A percentile compares a stretch with the other conserved stretches of the same genome.
phyloP scores from a whole-genome alignment of 2,113 vertebrate genomes.

The Pavo muticus region DNA sequence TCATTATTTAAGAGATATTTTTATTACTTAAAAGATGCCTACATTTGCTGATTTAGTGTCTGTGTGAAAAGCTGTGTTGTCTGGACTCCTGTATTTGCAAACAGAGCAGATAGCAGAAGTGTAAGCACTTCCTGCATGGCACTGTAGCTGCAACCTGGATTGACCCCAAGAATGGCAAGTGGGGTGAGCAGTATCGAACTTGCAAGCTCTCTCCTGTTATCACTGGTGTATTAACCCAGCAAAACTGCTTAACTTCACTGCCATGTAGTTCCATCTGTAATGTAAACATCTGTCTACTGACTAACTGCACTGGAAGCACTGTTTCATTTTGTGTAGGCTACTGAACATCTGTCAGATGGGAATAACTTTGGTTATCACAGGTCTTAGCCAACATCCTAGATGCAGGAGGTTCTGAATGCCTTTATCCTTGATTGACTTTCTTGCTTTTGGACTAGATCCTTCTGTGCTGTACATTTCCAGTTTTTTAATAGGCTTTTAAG shows the following conservation, averaged over 20 bases:
- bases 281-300: slow-evolving; percentile 27
- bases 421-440: background rate
- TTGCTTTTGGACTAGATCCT: background rate
- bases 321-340: slow-evolving; percentile 28
- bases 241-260: background rate
- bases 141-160: background rate
- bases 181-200: background rate
- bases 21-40: slow-evolving; percentile 14
- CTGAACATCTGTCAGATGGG: background rate
- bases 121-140: background rate
- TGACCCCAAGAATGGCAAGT: background rate
- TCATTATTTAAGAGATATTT: background rate
- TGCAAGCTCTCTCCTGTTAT: background rate
- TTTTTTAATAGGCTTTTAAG: background rate
- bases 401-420: background rate
- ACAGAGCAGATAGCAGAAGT: slow-evolving; percentile 3
- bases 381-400: background rate
- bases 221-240: slow-evolving; percentile 6
- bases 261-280: background rate
- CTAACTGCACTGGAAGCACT: slow-evolving; percentile 18
- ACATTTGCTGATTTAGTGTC: background rate
- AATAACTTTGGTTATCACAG: background rate
- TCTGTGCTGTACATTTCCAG: background rate
- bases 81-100: slow-evolving; percentile 29
- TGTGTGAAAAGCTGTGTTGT: background rate